These are phyloP conservation scores for Dallia pectoralis DNA, from an alignment of 2,797 vertebrate genomes.

Conservation along the genomic window DNA sequence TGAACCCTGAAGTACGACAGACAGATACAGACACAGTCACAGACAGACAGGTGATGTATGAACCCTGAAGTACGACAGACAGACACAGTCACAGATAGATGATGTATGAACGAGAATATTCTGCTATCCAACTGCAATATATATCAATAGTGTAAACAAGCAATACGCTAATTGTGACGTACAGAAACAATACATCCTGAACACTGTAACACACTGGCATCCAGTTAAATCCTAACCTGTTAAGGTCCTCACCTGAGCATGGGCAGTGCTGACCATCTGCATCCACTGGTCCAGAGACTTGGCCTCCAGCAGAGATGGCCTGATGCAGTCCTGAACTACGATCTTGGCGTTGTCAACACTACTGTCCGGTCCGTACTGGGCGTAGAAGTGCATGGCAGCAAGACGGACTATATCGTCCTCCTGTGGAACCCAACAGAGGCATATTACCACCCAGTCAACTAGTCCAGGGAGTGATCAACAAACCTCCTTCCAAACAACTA, in stretches of 20 bases:
- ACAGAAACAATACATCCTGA: too few relatives aligned
- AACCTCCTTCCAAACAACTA: too few relatives aligned
- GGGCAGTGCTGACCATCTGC: slow-evolving; percentile 79
- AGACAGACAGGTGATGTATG: too few relatives aligned
- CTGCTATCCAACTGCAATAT: too few relatives aligned
- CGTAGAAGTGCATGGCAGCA: slow-evolving; percentile 83
- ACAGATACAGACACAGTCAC: too few relatives aligned
- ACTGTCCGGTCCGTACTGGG: slow-evolving; percentile 74
- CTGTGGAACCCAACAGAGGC: slow-evolving; percentile 58
- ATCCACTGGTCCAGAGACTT: slow-evolving; percentile 85
- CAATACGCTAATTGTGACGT: neutral
- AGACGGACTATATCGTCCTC: slow-evolving; percentile 85
- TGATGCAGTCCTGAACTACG: slow-evolving; percentile 82
- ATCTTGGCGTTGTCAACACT: slow-evolving; percentile 68
- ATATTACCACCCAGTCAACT: neutral
- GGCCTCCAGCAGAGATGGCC: slow-evolving; percentile 76
- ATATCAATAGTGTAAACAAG: neutral
- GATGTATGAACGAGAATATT: too few relatives aligned
- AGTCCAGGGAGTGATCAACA: too few relatives aligned
- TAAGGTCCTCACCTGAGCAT: slow-evolving; percentile 77
- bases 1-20: too few relatives aligned
- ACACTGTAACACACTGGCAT: too few relatives aligned
- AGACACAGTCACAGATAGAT: too few relatives aligned
- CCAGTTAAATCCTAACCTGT: neutral
- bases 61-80: too few relatives aligned